These are phyloP conservation scores for Zaprionus africanus DNA, from an alignment of 1,140 invertebrate genomes.

Conservation along the genomic window DNA sequence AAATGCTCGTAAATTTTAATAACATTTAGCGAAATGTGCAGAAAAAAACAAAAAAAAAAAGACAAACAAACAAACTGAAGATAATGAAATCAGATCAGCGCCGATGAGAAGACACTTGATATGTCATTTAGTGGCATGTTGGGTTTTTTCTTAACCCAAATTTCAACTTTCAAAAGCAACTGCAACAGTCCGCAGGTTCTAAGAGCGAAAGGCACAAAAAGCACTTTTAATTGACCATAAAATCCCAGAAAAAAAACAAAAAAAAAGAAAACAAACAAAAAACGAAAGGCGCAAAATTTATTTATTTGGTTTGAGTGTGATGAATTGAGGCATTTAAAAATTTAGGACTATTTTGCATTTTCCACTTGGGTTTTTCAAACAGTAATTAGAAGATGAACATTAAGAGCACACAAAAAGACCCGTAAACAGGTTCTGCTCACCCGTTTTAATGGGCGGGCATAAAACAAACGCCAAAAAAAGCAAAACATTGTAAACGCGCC, in stretches of 20 bases:
- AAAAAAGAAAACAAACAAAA: conserved; percentile 8
- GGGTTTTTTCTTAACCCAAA: conserved; percentile 73
- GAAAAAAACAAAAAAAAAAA: conserved; percentile 13
- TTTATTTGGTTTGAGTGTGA: conserved; percentile 48
- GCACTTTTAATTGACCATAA: conserved; percentile 50
- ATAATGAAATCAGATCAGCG: conserved; percentile 37
- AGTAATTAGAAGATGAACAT: conserved; percentile 33
- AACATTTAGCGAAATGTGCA: conserved; percentile 50
- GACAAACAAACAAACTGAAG: conserved; percentile 6
- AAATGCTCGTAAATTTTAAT: conserved; percentile 62
- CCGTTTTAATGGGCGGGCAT: conserved; percentile 50
- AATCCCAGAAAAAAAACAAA: conserved; percentile 18
- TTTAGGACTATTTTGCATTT: conserved; percentile 73
- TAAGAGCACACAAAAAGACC: conserved; percentile 28
- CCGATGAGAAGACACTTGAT: conserved; percentile 36
- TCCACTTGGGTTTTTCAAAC: conserved; percentile 48
- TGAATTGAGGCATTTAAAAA: conserved; percentile 65
- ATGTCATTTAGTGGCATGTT: conserved; percentile 50
- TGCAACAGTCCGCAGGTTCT: conserved; percentile 32
- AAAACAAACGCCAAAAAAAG: conserved; percentile 35
- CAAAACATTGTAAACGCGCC: conserved; percentile 44
- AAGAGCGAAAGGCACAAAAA: conserved; percentile 30
- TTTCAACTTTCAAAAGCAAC: conserved; percentile 68
- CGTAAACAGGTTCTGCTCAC: conserved; percentile 52
- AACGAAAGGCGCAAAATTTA: not conserved